Percentiles rank a stretch among this genome's conserved stretches.
Conservation (phyloP, 2,797 vertebrate species). For the Bovichtus diacanthus region DNA sequence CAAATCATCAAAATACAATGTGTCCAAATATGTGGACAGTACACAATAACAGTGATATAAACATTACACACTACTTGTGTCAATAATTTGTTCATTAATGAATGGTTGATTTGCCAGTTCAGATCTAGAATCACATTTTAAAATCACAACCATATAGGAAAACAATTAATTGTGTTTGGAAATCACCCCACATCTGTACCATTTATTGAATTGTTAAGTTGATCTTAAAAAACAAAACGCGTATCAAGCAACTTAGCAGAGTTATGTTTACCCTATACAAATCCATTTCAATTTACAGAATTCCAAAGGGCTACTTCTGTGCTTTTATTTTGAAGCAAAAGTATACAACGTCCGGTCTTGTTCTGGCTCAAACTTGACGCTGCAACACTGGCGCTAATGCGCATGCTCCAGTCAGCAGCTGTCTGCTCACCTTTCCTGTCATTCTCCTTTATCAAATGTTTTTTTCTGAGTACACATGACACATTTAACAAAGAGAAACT, state of each 20-base stretch:
- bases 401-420: conserved; percentile 36
- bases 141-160: background rate
- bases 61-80: no score
- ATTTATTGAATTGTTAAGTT: background rate
- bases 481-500: background rate
- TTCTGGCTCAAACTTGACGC: background rate
- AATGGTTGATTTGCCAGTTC: background rate
- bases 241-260: background rate
- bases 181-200: background rate
- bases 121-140: background rate
- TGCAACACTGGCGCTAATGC: background rate
- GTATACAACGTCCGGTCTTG: background rate
- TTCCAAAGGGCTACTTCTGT: background rate
- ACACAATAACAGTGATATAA: no score
- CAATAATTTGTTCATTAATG: background rate
- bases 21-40: no score
- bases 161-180: background rate
- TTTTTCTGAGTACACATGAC: background rate
- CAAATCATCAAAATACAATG: no score
- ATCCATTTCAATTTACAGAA: background rate
- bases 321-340: conserved; percentile 46
- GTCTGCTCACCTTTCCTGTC: background rate
- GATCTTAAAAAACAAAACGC: background rate
- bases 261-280: background rate
- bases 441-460: background rate